Conservation (phyloP, 2,797 vertebrate genomes). For the Tapirus indicus region DNA sequence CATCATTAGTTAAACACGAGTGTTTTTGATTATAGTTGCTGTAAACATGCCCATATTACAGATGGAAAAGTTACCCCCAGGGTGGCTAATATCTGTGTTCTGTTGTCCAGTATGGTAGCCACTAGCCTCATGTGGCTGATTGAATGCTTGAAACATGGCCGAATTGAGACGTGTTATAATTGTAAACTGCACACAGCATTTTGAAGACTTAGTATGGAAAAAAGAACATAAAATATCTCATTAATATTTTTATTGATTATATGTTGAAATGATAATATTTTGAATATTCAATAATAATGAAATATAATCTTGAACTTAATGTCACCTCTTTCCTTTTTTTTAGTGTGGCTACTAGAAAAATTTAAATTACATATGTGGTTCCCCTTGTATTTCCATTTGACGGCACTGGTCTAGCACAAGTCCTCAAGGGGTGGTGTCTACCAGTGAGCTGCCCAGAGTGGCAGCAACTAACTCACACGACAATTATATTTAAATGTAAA, state of each 20-base stretch:
- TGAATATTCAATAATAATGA: background rate
- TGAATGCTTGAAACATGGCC: background rate
- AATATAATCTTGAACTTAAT: conserved; percentile 23
- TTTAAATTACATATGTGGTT: background rate
- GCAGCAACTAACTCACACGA: background rate
- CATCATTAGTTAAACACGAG: background rate
- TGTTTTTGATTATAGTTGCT: background rate
- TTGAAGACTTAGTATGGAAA: background rate
- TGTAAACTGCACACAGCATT: background rate
- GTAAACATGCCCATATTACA: background rate
- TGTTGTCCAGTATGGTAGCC: background rate
- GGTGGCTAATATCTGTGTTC: background rate
- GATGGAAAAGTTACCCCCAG: background rate
- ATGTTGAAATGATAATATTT: conserved; percentile 31
- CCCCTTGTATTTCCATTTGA: background rate
- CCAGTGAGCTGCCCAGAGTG: background rate
- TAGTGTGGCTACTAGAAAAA: background rate
- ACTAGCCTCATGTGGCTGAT: background rate
- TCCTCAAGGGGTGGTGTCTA: background rate
- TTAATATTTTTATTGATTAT: background rate
- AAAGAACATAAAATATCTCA: background rate
- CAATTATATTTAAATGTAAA: background rate
- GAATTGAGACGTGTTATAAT: background rate
- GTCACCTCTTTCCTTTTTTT: background rate
- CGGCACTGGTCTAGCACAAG: background rate